Conservation (phyloP, 2,113 vertebrate species). For the Archilochus colubris region DNA sequence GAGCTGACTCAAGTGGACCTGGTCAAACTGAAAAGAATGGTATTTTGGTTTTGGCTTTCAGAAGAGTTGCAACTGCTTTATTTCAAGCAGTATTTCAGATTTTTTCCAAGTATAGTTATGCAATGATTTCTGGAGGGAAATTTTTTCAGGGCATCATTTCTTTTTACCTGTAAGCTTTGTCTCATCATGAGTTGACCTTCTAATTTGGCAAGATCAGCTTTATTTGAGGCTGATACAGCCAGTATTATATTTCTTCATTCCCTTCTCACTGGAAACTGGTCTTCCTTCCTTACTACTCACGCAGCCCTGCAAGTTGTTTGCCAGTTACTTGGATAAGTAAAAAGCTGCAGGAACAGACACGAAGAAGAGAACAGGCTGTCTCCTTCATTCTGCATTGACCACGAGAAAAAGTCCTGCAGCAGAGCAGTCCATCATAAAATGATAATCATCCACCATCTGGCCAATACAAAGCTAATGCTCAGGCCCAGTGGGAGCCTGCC, state of each 20-base stretch:
- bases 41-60: not conserved
- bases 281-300: not conserved
- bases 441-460: not conserved
- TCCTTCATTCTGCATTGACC: rapidly evolving
- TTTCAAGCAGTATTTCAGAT: not conserved
- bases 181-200: not conserved
- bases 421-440: not conserved
- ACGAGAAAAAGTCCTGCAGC: not conserved
- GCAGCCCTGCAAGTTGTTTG: not conserved
- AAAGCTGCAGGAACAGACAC: not conserved
- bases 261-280: not conserved
- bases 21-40: not conserved
- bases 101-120: not conserved
- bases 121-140: not conserved
- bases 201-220: not conserved
- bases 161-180: not conserved
- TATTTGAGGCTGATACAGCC: not conserved
- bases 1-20: not conserved
- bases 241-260: not conserved
- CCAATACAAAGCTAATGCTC: not conserved
- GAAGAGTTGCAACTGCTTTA: not conserved
- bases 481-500: not conserved
- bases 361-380: not conserved
- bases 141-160: not conserved
- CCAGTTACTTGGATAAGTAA: not conserved